Base-by-base conservation (phyloP, 2,113 vertebrate species). In the Gymnocephalus cernua region DNA sequence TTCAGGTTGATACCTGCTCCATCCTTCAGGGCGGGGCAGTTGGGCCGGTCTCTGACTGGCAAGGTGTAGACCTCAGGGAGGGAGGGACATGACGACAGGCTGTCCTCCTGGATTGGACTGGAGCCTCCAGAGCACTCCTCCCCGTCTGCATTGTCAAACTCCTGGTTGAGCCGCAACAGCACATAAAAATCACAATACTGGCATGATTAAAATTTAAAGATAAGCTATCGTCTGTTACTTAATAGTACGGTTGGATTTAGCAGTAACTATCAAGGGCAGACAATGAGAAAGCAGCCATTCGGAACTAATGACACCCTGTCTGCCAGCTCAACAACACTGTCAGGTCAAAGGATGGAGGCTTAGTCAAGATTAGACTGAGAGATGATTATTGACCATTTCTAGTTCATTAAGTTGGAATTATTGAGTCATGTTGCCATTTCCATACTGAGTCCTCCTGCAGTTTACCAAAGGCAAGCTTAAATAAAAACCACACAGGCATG, bases 41-140 rank as follows among this genome's bases (percentile, higher is more conserved):
- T 87, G 65, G 91, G 64, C 65, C 93, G 84, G 79, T 95, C 94
- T 64, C 95, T 93, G 85, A 97, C 93, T 3, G 97, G 97, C 77
- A 98, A 92, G 53, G 97, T 97, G 92, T 98, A 98, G 82, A 98
- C 97, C 81, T 98, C 97, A 3, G 97, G 97, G 69, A 97, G 95
- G 7, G 97, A 97, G 83, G 97, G 96, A 67, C 95, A 95, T 1
- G 97, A 97, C 14, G 97, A 98, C 53, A 97, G 95, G 69, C 97
- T 98, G 95, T 98, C 97, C 93, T 98, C 97, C 1, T 96, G 96
- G 4, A 96, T 96, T 35, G 96, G 96, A 14, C 96, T 98, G 84
- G 97, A 97, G 25, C 96, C 97, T 73, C 93, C 97, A 0, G 97
- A 97, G 87, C 96, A 97, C 72, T 98, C 97, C 86, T 98, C 97